Evolutionary conservation across 2,888 invertebrate genomes (phyloP), one percentile per base, ranked within the genome.

Genomic region (Monopis laevigella): DNA sequence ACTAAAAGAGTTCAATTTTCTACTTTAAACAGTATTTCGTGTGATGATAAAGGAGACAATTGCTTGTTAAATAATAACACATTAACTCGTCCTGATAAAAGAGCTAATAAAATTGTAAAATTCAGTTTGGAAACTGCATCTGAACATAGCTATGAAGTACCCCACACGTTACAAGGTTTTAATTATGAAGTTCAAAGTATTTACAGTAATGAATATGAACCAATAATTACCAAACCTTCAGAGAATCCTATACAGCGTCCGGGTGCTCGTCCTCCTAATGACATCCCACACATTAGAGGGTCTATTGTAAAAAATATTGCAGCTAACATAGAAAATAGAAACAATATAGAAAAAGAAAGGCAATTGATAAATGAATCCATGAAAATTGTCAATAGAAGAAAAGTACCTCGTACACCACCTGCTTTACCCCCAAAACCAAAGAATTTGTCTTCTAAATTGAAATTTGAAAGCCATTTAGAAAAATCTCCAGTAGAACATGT

Each of bases 401-500:
- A 86, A 65, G 85, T 86, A 46, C 77, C 85, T 53, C 73, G 88
- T 56, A 84, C 83, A 48, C 90, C 90, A 44, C 89, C 90, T 41
- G 88, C 90, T 48, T 69, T 92, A 60, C 90, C 92, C 45, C 89
- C 92, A 34, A 90, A 92, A 70, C 90, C 91, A 54, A 86, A 88
- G 51, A 89, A 89, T 67, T 75, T 89, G 53, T 81, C 85, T 57
- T 87, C 77, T 57, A 88, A 83, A 82, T 87, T 78, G 78, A 86
- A 82, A 83, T 82, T 82, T 54, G 82, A 81, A 49, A 51, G 46
- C 39, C 69, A 67, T 53, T 58, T 65, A 62, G 65, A 71, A 58
- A 72, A 65, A 62, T 54, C 58, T 53, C 51, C 67, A 60, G 64
- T 65, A 62, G 71, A 73, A 64, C 62, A 67, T 56, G 63, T 72